Conservation (phyloP, 1,140 invertebrate genomes). For the Sminthurinus signatus region DNA sequence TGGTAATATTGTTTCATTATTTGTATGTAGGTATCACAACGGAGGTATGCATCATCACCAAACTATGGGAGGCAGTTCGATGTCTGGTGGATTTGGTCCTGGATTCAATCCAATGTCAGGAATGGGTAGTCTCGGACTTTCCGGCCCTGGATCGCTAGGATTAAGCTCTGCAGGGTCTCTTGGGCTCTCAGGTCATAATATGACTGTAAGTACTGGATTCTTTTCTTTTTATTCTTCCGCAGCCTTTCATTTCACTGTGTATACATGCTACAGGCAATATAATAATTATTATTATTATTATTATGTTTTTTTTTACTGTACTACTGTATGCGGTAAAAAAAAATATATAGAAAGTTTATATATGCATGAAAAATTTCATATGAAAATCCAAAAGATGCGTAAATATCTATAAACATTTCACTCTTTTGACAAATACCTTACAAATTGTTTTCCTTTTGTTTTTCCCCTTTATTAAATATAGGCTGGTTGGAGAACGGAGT, state of each 20-base stretch:
- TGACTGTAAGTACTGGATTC: slow-evolving; percentile 29
- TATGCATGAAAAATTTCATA: neutral
- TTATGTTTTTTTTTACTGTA: neutral
- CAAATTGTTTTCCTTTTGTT: too few relatives aligned
- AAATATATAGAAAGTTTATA: neutral
- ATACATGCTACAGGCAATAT: neutral
- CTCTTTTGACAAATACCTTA: too few relatives aligned
- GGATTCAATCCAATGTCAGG: slow-evolving; percentile 32
- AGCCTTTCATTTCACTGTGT: neutral
- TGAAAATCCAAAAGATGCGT: neutral
- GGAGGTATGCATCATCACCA: slow-evolving; percentile 38
- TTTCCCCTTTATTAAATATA: neutral
- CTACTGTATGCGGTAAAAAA: neutral
- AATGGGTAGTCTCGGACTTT: slow-evolving; percentile 38
- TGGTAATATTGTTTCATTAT: too few relatives aligned
- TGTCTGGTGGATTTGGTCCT: slow-evolving; percentile 36
- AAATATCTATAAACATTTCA: too few relatives aligned
- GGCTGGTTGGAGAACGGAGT: slow-evolving; percentile 35
- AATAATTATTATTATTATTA: neutral
- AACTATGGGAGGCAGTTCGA: slow-evolving; percentile 24
- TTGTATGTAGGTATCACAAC: slow-evolving; percentile 39
- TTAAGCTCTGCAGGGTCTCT: slow-evolving; percentile 35
- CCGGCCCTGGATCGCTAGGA: slow-evolving; percentile 33
- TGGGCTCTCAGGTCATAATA: slow-evolving; percentile 30
- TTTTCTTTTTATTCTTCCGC: neutral